These are phyloP conservation scores for Pristionchus entomophagus DNA, from an alignment of 2,888 invertebrate species.

Conservation along the genomic window DNA sequence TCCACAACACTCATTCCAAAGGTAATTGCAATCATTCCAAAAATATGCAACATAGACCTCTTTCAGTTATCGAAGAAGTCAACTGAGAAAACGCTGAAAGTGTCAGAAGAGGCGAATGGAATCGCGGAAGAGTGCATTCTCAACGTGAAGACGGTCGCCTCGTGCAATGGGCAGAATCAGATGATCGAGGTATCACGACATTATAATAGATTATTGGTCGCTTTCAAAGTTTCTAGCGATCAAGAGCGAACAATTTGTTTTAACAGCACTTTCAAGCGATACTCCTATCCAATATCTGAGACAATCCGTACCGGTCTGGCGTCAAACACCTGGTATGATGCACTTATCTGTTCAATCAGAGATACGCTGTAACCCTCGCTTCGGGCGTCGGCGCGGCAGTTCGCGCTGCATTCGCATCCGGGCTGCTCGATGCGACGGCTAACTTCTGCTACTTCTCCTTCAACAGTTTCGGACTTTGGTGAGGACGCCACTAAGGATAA, in stretches of 20 bases:
- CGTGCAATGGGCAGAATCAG: constrained; percentile 35
- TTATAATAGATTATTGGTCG: too few relatives aligned
- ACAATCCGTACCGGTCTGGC: too few relatives aligned
- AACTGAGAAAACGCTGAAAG: neutral
- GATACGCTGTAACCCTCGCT: neutral
- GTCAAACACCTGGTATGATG: too few relatives aligned
- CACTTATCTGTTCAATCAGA: neutral
- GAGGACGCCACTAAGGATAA: neutral
- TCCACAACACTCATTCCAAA: neutral
- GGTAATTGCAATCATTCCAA: neutral
- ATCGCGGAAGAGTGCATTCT: constrained; percentile 31
- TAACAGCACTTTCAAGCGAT: too few relatives aligned
- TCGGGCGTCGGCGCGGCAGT: neutral
- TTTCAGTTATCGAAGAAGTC: neutral
- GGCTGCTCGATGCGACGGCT: neutral
- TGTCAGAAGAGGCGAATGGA: constrained; percentile 31
- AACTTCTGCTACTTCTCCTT: constrained; percentile 8
- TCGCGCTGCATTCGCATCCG: neutral
- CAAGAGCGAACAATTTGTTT: too few relatives aligned
- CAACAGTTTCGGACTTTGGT: constrained; percentile 14
- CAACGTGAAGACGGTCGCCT: constrained; percentile 20
- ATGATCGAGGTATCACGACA: constrained; percentile 17
- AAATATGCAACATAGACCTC: neutral
- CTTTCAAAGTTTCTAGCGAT: too few relatives aligned
- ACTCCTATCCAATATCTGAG: too few relatives aligned